Base-by-base conservation (phyloP, 1,140 invertebrate genomes). In the Hyles euphorbiae region DNA sequence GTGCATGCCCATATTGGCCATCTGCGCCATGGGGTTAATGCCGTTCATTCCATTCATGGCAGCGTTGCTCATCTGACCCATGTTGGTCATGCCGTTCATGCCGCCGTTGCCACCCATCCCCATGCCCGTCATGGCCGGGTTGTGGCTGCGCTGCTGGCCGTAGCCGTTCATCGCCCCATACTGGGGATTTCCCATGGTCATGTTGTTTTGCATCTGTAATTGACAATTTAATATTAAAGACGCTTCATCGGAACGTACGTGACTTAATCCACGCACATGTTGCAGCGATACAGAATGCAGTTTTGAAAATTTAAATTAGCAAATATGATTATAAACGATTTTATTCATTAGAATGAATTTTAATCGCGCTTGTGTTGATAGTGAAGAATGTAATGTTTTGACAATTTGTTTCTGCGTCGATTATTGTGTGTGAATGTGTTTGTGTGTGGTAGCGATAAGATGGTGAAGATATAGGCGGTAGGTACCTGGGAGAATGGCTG, bases 1-100 rank as follows among this genome's bases (percentile, higher is more conserved):
- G 68, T 92, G 91, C 91, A 92, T 92, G 43, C 90, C 89, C 91
- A 94, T 93, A 64, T 91, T 92, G 56, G 91, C 90, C 92, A 93
- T 93, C 69, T 90, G 91, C 63, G 89, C 90, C 92, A 94, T 93
- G 46, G 85, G 86, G 63, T 87, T 89, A 79, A 90, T 88, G 48
- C 88, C 88, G 60, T 87, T 90, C 80, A 90, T 88, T 47, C 88
- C 88, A 60, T 87, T 90, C 87, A 90, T 89, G 54, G 64, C 71
- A n/a, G 83, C 72, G 68, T 87, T 69, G 62, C 83, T 84, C 89
- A 91, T 91, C 62, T 89, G 84, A 53, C 87, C 85, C 89, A 91
- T 91, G 44, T 80, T 76, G 53, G 89, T 89, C 91, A 93, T 93
- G 2, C 84, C 87, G 51, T 89, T 85, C 90, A 93, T 93, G 53